Evolutionary conservation across 2,113 vertebrate genomes (phyloP).

Genomic region (Charina bottae): DNA sequence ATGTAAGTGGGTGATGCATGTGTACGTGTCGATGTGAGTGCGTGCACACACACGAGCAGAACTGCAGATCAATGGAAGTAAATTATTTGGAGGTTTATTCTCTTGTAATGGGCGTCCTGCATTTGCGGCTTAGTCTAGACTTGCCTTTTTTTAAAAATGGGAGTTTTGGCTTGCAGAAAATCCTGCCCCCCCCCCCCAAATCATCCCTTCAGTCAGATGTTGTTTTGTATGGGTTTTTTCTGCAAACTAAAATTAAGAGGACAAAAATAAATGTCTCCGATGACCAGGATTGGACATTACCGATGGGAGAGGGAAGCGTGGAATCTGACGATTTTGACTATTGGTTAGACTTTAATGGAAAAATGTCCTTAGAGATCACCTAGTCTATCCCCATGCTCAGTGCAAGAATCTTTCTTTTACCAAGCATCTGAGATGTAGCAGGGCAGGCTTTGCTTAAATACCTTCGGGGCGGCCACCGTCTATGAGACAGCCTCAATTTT

Average conservation of each 20-base stretch:
- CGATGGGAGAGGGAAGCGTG: not conserved
- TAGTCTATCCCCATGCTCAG: not conserved
- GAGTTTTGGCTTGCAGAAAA: not conserved
- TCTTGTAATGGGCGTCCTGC: not conserved
- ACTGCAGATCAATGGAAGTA: not conserved
- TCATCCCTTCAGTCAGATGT: not conserved
- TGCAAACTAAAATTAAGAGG: not conserved
- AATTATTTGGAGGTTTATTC: not conserved
- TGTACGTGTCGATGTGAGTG: not conserved
- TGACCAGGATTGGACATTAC: not conserved
- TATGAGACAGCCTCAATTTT: not conserved
- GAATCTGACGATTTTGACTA: not conserved
- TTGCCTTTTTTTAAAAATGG: not conserved
- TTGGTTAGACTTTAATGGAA: not conserved
- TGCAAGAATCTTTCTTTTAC: not conserved
- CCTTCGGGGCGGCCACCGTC: not conserved
- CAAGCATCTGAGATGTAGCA: not conserved
- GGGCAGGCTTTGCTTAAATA: not conserved
- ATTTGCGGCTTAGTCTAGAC: not conserved
- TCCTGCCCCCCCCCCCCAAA: no score
- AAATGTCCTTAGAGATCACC: not conserved
- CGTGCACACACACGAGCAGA: not conserved
- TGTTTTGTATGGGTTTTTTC: not conserved
- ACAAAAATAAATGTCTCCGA: not conserved
- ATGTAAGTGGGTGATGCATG: slow-evolving; percentile 79